Conservation (phyloP, 2,888 invertebrate genomes). For the Hydroisotoma schaefferi region DNA sequence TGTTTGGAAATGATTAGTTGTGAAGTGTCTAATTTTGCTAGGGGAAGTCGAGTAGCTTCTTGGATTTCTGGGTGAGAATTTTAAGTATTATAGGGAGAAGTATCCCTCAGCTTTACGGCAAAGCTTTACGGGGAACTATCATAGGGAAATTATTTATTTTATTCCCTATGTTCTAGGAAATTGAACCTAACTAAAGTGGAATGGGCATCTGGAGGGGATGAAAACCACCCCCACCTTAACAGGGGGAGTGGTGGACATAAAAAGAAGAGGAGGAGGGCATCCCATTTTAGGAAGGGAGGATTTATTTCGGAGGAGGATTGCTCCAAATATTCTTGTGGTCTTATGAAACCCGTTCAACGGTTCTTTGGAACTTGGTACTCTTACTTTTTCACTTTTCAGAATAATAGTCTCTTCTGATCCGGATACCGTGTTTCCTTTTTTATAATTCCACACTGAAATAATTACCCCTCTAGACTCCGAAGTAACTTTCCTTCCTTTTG, state of each 20-base stretch:
- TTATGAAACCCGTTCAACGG: conserved; percentile 3
- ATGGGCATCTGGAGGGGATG: neutral
- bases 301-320: conserved; percentile 9
- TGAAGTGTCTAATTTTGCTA: conserved; percentile 7
- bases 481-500: too few relatives aligned
- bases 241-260: too few relatives aligned
- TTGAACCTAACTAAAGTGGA: neutral
- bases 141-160: too few relatives aligned
- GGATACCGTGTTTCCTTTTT: too few relatives aligned
- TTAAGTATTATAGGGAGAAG: too few relatives aligned
- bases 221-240: too few relatives aligned
- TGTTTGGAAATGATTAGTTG: conserved; percentile 18
- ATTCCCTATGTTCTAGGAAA: neutral
- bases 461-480: too few relatives aligned
- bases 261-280: neutral
- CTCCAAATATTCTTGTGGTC: conserved; percentile 1
- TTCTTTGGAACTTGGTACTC: conserved; percentile 5
- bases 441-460: too few relatives aligned
- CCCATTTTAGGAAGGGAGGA: neutral
- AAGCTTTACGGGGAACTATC: too few relatives aligned
- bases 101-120: too few relatives aligned
- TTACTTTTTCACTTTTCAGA: conserved; percentile 10
- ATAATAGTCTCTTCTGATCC: too few relatives aligned
- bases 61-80: conserved; percentile 5
- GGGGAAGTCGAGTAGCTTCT: neutral